Conservation (phyloP, 2,113 vertebrate genomes). For the Neolamprologus tretocephalus region DNA sequence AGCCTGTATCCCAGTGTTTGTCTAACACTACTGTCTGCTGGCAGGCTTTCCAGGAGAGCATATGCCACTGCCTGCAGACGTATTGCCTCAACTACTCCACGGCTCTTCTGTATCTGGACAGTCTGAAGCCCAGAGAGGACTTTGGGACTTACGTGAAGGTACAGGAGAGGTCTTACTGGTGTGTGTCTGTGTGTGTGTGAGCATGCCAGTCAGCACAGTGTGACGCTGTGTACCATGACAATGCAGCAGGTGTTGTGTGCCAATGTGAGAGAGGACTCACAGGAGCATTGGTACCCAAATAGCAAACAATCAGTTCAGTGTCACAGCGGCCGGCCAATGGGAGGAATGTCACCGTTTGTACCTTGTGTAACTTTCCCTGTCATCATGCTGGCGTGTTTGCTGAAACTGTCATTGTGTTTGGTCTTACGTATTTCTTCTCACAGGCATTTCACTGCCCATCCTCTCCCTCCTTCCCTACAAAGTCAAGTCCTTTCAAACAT, state of each 20-base stretch:
- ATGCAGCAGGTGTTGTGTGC: background rate
- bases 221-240: conserved; percentile 1
- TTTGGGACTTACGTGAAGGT: conserved; percentile 87
- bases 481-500: background rate
- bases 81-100: conserved; percentile 90
- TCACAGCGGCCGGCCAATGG: background rate
- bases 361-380: background rate
- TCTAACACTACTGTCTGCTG: conserved; percentile 26
- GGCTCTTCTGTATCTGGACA: conserved; percentile 83
- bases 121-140: conserved; percentile 81
- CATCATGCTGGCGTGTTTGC: background rate
- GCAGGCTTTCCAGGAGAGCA: conserved; percentile 77
- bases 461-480: background rate
- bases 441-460: background rate
- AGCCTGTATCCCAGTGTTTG: background rate
- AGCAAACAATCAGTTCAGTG: conserved; percentile 5
- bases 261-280: background rate
- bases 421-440: background rate
- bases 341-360: conserved; percentile 26
- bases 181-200: background rate
- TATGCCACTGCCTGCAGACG: conserved; percentile 85
- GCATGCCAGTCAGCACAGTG: background rate
- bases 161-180: conserved; percentile 4
- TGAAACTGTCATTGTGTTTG: background rate
- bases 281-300: background rate